Evolutionary conservation across 2,888 invertebrate genomes (phyloP).

Genomic region (Cosmia trapezina): DNA sequence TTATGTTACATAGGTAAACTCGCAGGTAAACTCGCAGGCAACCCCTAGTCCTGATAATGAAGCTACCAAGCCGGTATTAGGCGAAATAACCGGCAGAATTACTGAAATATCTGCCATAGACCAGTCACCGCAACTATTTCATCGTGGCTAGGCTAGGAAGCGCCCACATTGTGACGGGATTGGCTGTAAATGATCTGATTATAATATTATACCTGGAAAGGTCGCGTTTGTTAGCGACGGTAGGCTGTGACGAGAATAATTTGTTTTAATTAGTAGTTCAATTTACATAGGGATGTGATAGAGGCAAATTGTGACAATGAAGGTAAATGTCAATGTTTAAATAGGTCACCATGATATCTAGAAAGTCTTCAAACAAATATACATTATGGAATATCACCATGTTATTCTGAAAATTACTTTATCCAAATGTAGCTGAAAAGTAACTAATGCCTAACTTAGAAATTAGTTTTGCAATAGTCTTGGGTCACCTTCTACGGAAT

Average conservation of each 20-base stretch:
- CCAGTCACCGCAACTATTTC: conserved; percentile 48
- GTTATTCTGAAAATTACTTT: background rate
- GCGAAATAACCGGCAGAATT: conserved; percentile 45
- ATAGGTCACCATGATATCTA: background rate
- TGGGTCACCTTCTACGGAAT: background rate
- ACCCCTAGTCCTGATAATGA: conserved; percentile 20
- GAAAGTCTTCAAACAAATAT: background rate
- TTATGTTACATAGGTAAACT: background rate
- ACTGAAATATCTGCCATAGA: conserved; percentile 48
- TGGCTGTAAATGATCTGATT: conserved; percentile 28
- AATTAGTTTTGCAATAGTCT: background rate
- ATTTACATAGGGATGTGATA: background rate
- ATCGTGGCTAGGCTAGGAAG: conserved; percentile 32
- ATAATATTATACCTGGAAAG: conserved; percentile 41
- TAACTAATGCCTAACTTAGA: background rate
- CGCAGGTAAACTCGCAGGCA: background rate
- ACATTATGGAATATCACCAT: background rate
- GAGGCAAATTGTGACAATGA: background rate
- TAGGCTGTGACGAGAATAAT: conserved; percentile 15
- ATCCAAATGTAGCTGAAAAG: background rate
- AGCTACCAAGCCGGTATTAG: conserved; percentile 33
- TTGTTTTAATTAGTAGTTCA: conserved; percentile 25
- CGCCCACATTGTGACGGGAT: conserved; percentile 19
- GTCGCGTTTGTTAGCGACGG: conserved; percentile 3
- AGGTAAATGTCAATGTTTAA: background rate